These are phyloP conservation scores for Acanthornis magna DNA, from an alignment of 2,797 vertebrate species.

Conservation along the genomic window DNA sequence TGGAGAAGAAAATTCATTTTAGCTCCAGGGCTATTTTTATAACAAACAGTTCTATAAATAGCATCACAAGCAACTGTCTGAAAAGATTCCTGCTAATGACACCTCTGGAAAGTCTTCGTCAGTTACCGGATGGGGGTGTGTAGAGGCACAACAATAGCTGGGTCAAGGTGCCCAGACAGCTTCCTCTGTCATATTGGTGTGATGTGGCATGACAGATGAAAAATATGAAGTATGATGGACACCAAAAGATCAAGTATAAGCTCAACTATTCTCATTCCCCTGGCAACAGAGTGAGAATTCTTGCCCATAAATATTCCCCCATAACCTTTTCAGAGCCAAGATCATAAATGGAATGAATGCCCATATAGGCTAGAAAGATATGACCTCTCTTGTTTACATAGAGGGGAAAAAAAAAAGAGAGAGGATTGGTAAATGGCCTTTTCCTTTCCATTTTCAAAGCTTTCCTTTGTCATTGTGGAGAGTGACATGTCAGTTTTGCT, in stretches of 20 bases:
- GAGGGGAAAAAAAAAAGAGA: background rate
- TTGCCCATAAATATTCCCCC: background rate
- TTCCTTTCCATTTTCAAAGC: background rate
- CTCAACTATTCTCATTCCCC: background rate
- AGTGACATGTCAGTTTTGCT: slow-evolving; percentile 2
- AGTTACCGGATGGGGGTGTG: background rate
- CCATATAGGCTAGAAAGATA: background rate
- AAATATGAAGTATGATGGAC: background rate
- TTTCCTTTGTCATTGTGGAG: background rate
- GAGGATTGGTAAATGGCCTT: background rate
- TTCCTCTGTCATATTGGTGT: background rate
- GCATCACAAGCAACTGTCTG: slow-evolving; percentile 53
- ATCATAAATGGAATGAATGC: slow-evolving; percentile 1
- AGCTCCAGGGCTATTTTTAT: slow-evolving; percentile 64
- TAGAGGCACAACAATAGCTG: background rate
- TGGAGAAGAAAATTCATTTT: slow-evolving; percentile 43
- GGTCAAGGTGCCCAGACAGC: slow-evolving; percentile 31
- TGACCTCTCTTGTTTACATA: slow-evolving; percentile 9
- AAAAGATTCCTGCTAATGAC: slow-evolving; percentile 58
- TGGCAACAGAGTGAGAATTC: background rate
- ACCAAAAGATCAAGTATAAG: slow-evolving; percentile 7
- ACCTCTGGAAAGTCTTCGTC: slow-evolving; percentile 43
- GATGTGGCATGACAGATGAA: slow-evolving; percentile 4
- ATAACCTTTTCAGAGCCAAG: slow-evolving; percentile 19
- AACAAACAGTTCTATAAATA: slow-evolving; percentile 64